A percentile compares a stretch with the other conserved stretches of the same genome.
Conservation (phyloP, 2,888 invertebrate genomes). For the Scrobipalpa costella region DNA sequence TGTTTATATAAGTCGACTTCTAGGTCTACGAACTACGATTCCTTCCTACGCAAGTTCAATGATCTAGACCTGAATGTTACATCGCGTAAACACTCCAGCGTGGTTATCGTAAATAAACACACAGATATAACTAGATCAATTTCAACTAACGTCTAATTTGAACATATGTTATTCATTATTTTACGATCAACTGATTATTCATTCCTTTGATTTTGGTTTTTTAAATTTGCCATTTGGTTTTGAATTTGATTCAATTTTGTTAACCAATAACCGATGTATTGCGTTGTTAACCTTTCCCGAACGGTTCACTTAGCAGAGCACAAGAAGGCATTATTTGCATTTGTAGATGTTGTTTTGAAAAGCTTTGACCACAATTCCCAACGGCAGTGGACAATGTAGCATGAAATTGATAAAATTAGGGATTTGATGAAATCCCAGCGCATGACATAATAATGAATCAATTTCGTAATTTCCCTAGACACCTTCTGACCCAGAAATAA, state of each 20-base stretch:
- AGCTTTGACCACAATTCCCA: background rate
- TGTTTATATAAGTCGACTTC: background rate
- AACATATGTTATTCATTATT: too few relatives aligned
- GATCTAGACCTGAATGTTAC: conserved; percentile 5
- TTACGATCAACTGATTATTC: too few relatives aligned
- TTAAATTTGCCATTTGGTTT: too few relatives aligned
- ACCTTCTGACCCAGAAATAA: background rate
- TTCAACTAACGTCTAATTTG: too few relatives aligned
- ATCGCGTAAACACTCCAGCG: conserved; percentile 1
- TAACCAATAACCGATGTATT: too few relatives aligned
- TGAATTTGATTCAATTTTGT: too few relatives aligned
- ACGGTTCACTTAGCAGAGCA: too few relatives aligned
- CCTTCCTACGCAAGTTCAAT: background rate
- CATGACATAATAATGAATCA: conserved; percentile 10
- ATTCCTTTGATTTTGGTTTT: too few relatives aligned
- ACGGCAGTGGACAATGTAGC: background rate
- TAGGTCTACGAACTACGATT: conserved; percentile 2
- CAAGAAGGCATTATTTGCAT: too few relatives aligned
- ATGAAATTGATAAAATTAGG: background rate
- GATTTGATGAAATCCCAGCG: background rate
- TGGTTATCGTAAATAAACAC: background rate
- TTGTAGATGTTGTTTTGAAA: background rate
- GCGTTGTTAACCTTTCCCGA: too few relatives aligned
- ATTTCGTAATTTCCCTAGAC: background rate
- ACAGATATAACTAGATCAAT: background rate